Evolutionary conservation across 2,113 vertebrate species (phyloP).

Genomic region (Macrotus californicus): DNA sequence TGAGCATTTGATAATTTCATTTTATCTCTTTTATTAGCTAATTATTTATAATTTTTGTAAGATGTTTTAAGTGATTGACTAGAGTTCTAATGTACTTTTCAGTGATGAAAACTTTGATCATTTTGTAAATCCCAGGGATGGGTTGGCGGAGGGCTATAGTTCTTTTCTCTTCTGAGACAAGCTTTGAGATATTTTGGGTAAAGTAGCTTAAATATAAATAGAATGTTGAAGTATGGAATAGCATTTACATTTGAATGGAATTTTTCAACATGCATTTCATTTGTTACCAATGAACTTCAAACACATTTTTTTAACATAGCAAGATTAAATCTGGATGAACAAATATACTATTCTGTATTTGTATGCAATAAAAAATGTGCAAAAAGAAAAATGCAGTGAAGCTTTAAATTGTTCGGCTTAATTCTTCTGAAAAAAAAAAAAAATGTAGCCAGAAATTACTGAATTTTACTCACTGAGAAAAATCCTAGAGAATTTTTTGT

Average conservation of each 20-base stretch:
- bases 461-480: conserved; percentile 23
- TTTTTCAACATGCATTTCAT: background rate
- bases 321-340: background rate
- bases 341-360: background rate
- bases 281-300: background rate
- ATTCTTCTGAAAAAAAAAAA: conserved; percentile 13
- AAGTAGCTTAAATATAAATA: conserved; percentile 18
- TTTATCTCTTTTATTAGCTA: background rate
- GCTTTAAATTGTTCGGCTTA: background rate
- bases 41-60: background rate
- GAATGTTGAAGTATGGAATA: background rate
- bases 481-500: conserved; percentile 12
- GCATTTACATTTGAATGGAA: background rate
- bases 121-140: background rate
- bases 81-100: background rate
- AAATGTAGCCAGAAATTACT: background rate
- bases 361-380: background rate
- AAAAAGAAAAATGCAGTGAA: background rate
- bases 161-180: conserved; percentile 20
- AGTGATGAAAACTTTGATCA: background rate
- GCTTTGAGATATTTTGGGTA: conserved; percentile 1
- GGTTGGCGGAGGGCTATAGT: background rate
- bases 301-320: background rate
- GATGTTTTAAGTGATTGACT: background rate
- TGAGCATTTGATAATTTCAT: background rate